Percentiles rank a stretch among this genome's conserved stretches.
phyloP scores from a whole-genome alignment of 2,113 vertebrate genomes.

The Empidonax traillii region DNA sequence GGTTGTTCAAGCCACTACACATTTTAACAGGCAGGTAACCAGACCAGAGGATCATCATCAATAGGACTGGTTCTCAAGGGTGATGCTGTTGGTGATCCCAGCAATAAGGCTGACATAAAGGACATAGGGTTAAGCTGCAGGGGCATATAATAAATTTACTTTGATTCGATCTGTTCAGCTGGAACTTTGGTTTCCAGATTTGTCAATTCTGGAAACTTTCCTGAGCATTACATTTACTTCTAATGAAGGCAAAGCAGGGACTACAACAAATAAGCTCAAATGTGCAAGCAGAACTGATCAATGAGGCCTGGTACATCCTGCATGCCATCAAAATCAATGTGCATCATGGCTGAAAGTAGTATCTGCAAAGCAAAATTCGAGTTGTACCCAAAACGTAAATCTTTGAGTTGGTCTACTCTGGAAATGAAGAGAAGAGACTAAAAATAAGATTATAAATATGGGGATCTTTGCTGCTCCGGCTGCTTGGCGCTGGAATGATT shows the following conservation, averaged over 20 bases:
- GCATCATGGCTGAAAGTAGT: neutral
- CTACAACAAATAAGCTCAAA: neutral
- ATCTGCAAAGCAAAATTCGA: neutral
- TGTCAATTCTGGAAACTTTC: constrained; percentile 30
- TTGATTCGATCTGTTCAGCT: neutral
- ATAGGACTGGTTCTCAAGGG: neutral
- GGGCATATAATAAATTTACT: neutral
- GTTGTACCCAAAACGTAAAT: neutral
- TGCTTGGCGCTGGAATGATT: neutral
- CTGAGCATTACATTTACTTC: neutral
- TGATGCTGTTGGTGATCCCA: neutral
- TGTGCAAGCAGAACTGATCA: neutral
- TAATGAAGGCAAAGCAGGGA: constrained; percentile 15
- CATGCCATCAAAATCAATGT: neutral
- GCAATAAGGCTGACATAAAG: neutral
- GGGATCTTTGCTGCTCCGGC: neutral
- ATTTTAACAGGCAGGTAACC: neutral
- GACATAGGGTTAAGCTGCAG: neutral
- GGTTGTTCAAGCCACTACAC: neutral
- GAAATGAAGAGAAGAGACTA: neutral
- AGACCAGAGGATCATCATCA: neutral
- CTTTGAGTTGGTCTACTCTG: neutral
- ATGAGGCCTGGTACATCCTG: constrained; percentile 10
- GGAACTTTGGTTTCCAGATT: neutral
- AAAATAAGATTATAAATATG: neutral